Percentiles rank a stretch among this genome's conserved stretches.
Evolutionary conservation across 2,113 vertebrate genomes (phyloP).

Genomic region (Ictidomys tridecemlineatus): DNA sequence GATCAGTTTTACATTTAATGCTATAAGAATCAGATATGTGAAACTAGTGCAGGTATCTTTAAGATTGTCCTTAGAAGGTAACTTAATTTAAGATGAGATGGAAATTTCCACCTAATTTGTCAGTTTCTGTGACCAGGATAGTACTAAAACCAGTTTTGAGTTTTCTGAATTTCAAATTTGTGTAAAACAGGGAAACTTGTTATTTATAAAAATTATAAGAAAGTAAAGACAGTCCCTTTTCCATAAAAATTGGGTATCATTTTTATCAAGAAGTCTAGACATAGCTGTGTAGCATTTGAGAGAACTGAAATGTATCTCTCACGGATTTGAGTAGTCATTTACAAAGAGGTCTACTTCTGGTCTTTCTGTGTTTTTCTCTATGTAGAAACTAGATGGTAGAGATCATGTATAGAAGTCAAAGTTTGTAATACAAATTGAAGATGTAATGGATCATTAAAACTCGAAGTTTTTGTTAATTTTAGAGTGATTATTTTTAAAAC

Average conservation of each 20-base stretch:
- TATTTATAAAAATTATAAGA: conserved; percentile 5
- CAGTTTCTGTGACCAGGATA: not conserved
- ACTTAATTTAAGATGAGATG: not conserved
- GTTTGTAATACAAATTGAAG: not conserved
- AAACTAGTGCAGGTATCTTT: not conserved
- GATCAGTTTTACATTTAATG: conserved; percentile 43
- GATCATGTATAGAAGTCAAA: not conserved
- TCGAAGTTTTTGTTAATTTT: conserved; percentile 14
- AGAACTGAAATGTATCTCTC: conserved; percentile 6
- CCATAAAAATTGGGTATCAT: not conserved
- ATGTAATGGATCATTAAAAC: not conserved
- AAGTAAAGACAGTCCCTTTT: not conserved
- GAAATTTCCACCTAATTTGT: conserved; percentile 10
- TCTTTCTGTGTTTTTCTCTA: not conserved
- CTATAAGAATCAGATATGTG: not conserved
- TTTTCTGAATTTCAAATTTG: conserved; percentile 43
- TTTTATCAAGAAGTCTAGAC: conserved; percentile 29
- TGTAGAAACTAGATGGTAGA: not conserved
- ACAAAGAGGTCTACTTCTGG: conserved; percentile 9
- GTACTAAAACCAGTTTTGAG: not conserved
- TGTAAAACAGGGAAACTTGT: not conserved
- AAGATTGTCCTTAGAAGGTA: conserved; percentile 4
- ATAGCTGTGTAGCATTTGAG: not conserved
- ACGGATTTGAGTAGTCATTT: conserved; percentile 40
- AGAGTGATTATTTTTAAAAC: not conserved